Evolutionary conservation across 2,797 vertebrate species (phyloP), one percentile per base, ranked within the genome.

Genomic region (Brachymystax lenok): DNA sequence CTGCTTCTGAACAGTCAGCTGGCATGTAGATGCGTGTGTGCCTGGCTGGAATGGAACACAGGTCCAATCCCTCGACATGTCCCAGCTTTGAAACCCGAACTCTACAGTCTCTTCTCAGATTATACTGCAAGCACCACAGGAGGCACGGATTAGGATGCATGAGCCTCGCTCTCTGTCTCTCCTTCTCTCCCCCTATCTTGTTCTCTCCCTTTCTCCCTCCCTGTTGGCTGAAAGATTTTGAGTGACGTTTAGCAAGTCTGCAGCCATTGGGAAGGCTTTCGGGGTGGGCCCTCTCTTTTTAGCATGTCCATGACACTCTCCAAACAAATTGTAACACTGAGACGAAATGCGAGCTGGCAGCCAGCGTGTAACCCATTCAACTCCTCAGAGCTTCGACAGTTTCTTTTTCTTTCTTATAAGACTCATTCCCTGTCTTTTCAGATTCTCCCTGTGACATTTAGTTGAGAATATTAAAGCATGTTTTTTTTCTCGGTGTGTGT

Each of bases 291-390:
- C 10, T 61, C 74, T 89, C 73, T 74, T 83, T 83, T 82, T 76
- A 81, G 50, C 77, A 28, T 74, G n/a, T 82, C 86, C 61, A 5
- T 71, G 84, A 84, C 80, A 77, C 87, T 86, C 78, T 86, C 79
- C 75, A 64, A 89, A 88, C 80, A 88, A 88, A 88, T 77, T 75
- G 82, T 85, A 88, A 88, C 88, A 84, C 85, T 81, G 77, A 88
- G 83, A 87, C 59, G 73, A 88, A 88, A 88, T 75, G 46, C 83
- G 83, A 85, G 82, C 87, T 87, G 85, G 85, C 87, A 87, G 87
- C 77, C 67, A 33, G 81, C 77, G 79, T 88, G 59, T 63, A 24
- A 63, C 12, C 59, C 59, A 63, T 24, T 13, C 59, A 63, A 24
- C 59, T 24, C n/a, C 59, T 21, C 59, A 63, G 59, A 63, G 59